Conservation (phyloP, 2,113 vertebrate genomes). For the Noturus placidus region DNA sequence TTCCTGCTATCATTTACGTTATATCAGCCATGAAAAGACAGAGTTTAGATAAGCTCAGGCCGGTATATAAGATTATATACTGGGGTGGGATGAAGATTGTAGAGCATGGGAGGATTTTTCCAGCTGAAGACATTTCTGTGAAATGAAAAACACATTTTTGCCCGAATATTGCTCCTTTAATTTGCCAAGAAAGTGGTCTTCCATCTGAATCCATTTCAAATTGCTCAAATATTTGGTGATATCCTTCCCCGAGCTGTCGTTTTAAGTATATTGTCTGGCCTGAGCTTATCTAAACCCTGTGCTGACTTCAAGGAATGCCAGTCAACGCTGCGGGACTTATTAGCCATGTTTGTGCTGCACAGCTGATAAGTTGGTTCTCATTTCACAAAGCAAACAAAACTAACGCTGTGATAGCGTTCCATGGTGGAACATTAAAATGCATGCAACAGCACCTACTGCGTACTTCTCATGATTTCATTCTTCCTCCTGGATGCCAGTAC, state of each 20-base stretch:
- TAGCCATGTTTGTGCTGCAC: background rate
- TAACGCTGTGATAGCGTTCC: background rate
- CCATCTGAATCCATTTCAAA: background rate
- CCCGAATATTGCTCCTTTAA: background rate
- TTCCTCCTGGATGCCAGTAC: background rate
- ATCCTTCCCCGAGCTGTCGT: background rate
- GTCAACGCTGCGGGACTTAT: background rate
- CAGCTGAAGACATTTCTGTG: background rate
- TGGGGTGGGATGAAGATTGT: background rate
- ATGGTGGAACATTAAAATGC: background rate
- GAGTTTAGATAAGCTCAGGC: too few relatives aligned
- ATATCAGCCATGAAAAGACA: too few relatives aligned
- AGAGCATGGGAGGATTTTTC: background rate
- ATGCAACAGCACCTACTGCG: background rate
- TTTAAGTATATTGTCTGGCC: background rate
- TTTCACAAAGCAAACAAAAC: background rate
- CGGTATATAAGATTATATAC: too few relatives aligned
- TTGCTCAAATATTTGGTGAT: background rate
- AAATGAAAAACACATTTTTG: background rate
- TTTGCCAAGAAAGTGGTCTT: background rate
- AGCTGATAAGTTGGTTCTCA: background rate
- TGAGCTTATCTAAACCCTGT: conserved; percentile 1
- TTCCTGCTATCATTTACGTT: too few relatives aligned
- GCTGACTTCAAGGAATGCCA: background rate
- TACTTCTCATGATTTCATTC: background rate